A percentile compares a stretch with the other conserved stretches of the same genome.
Evolutionary conservation across 1,140 invertebrate species (phyloP).

Genomic region (Saccostrea echinata): DNA sequence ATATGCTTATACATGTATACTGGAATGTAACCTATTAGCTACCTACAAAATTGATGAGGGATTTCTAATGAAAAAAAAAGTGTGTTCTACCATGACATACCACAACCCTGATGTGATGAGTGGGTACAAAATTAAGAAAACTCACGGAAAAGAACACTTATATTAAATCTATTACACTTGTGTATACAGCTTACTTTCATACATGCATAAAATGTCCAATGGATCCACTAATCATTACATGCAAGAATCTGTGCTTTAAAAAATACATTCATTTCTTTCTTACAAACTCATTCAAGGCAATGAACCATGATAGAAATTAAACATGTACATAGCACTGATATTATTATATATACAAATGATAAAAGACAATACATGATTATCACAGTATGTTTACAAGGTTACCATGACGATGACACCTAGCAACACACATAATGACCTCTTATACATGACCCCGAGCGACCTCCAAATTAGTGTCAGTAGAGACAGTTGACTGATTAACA

Average conservation of each 20-base stretch:
- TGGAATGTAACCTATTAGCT: neutral
- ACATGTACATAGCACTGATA: neutral
- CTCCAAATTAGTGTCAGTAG: neutral
- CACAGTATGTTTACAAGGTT: constrained; percentile 23
- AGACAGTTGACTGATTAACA: constrained; percentile 20
- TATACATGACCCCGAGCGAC: neutral
- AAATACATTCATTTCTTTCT: too few species aligned
- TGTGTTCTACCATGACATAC: neutral
- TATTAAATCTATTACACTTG: too few species aligned
- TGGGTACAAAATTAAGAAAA: too few species aligned
- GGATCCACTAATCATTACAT: too few species aligned
- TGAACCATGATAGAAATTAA: neutral
- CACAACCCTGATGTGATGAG: neutral
- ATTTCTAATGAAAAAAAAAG: neutral
- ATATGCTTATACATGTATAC: neutral
- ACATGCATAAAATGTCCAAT: too few species aligned
- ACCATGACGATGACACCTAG: neutral
- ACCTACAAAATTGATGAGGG: neutral
- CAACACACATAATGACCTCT: neutral
- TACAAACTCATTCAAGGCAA: too few species aligned
- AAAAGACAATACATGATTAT: neutral
- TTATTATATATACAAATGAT: neutral
- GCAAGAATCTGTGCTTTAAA: too few species aligned
- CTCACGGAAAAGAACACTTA: too few species aligned
- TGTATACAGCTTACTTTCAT: too few species aligned